Evolutionary conservation across 2,113 vertebrate genomes (phyloP).

Genomic region (Mormoops blainvillei): DNA sequence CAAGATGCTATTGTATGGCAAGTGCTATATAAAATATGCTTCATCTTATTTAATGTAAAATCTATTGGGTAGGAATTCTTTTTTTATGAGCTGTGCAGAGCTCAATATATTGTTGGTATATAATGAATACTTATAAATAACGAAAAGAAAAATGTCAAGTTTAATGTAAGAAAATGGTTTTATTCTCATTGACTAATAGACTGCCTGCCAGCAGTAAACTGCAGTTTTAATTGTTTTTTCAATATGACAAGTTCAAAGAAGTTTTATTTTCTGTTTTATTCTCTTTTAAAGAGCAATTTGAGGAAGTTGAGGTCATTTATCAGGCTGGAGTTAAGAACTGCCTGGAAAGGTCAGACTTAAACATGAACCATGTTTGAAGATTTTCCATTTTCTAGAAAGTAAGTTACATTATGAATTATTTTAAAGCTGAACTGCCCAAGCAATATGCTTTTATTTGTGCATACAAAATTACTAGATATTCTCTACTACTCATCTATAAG

Average conservation of each 20-base stretch:
- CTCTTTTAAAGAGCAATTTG: conserved; percentile 79
- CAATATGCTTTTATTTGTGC: background rate
- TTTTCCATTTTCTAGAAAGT: background rate
- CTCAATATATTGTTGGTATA: background rate
- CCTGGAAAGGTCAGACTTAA: conserved; percentile 89
- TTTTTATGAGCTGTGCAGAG: background rate
- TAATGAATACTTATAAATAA: conserved; percentile 5
- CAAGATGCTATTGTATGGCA: background rate
- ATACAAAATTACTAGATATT: background rate
- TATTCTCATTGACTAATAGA: background rate
- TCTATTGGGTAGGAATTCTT: background rate
- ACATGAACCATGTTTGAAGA: conserved; percentile 63
- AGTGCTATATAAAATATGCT: background rate
- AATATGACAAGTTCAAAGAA: background rate
- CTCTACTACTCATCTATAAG: background rate
- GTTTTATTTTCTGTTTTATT: background rate
- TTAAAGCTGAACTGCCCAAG: background rate
- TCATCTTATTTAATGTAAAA: background rate
- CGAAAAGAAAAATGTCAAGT: conserved; percentile 2
- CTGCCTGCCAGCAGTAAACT: background rate
- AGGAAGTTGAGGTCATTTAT: conserved; percentile 86
- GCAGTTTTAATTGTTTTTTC: background rate
- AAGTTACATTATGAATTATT: background rate
- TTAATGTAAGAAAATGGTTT: background rate
- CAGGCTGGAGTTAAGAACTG: conserved; percentile 86